phyloP scores from a whole-genome alignment of 2,113 vertebrate genomes.

The Butorides virescens region DNA sequence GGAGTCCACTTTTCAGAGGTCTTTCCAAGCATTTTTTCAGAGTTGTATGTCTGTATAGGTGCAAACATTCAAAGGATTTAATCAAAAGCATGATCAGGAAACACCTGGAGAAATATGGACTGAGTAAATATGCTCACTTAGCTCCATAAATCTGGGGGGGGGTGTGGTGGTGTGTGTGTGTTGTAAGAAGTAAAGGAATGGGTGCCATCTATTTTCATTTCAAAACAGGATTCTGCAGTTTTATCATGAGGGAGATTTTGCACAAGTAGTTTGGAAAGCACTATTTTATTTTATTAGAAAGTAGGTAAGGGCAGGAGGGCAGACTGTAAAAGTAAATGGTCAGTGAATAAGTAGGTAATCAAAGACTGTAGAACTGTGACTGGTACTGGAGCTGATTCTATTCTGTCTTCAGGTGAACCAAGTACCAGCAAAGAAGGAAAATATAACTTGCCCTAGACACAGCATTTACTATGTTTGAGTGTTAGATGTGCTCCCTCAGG shows the following conservation, averaged over 20 bases:
- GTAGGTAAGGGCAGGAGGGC: not conserved
- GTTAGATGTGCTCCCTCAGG: not conserved
- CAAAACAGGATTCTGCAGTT: not conserved
- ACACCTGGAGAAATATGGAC: not conserved
- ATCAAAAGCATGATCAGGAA: not conserved
- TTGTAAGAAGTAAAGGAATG: not conserved
- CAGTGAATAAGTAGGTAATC: not conserved
- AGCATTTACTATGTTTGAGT: not conserved
- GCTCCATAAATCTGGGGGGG: not conserved
- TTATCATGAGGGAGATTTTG: not conserved
- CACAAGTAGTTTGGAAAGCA: not conserved
- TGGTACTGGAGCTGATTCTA: not conserved
- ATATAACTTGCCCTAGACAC: not conserved
- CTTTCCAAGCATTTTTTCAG: not conserved
- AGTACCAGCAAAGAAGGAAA: not conserved
- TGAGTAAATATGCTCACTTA: not conserved
- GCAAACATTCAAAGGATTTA: not conserved
- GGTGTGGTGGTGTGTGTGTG: too few species aligned
- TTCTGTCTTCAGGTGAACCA: not conserved
- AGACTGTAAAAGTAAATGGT: not conserved
- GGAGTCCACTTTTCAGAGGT: not conserved
- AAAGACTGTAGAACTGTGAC: not conserved
- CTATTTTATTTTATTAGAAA: not conserved
- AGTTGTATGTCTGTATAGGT: not conserved
- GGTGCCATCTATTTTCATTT: not conserved